phyloP scores from a whole-genome alignment of 2,888 invertebrate genomes.

The Sturmia bella region DNA sequence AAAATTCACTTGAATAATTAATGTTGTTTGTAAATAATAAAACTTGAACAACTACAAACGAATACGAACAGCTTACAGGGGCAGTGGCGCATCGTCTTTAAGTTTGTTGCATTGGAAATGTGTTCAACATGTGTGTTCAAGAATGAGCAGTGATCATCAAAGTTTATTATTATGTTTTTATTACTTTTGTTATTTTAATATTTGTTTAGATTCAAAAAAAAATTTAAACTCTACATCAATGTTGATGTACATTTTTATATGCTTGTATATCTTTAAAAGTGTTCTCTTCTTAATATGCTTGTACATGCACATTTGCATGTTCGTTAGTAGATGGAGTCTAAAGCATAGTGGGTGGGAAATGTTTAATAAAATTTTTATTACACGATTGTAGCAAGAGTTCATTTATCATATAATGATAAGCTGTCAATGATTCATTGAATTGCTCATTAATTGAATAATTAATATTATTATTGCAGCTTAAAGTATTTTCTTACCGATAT shows the following conservation, averaged over 20 bases:
- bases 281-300: conserved; percentile 2
- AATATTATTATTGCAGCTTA: no score
- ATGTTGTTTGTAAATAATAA: conserved; percentile 46
- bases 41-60: neutral
- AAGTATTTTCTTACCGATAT: no score
- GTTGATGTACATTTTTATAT: conserved; percentile 29
- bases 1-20: conserved; percentile 55
- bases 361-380: neutral
- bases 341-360: conserved; percentile 30
- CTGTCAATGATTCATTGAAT: no score
- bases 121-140: conserved; percentile 66
- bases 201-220: conserved; percentile 47
- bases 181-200: conserved; percentile 35
- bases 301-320: no score
- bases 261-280: conserved; percentile 18
- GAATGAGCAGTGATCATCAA: conserved; percentile 46
- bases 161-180: conserved; percentile 52
- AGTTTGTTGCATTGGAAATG: conserved; percentile 43
- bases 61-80: neutral
- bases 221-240: conserved; percentile 1
- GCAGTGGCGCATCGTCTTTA: neutral
- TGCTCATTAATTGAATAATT: no score
- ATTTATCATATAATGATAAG: no score
- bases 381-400: no score
- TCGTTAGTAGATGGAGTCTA: neutral